Evolutionary conservation across 2,888 invertebrate species (phyloP).

Genomic region (Caenorhabditis sp.): DNA sequence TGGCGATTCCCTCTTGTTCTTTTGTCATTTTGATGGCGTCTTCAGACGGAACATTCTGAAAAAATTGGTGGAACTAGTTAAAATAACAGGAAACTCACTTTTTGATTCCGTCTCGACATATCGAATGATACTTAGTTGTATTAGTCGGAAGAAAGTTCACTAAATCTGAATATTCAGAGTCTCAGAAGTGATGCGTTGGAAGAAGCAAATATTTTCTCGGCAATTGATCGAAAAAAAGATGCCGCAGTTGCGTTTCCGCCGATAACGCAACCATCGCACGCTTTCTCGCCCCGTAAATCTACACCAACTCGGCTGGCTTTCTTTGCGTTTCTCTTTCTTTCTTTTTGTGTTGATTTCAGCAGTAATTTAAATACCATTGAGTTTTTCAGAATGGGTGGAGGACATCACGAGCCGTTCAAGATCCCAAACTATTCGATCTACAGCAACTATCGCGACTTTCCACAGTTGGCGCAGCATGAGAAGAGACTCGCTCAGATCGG

Average conservation of each 20-base stretch:
- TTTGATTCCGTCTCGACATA: slow-evolving; percentile 58
- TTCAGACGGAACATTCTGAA: slow-evolving; percentile 44
- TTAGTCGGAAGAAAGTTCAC: not conserved
- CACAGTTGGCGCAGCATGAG: slow-evolving; percentile 80
- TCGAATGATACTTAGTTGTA: not conserved
- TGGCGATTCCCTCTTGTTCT: slow-evolving; percentile 92
- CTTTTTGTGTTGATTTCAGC: not conserved
- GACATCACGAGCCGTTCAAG: slow-evolving; percentile 79
- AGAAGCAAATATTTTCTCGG: slow-evolving; percentile 31
- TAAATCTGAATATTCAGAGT: slow-evolving; percentile 13
- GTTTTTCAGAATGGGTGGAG: slow-evolving; percentile 73
- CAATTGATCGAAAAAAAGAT: slow-evolving; percentile 52
- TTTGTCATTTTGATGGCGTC: slow-evolving; percentile 63
- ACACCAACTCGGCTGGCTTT: slow-evolving; percentile 50
- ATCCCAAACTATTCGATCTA: slow-evolving; percentile 81
- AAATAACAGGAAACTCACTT: slow-evolving; percentile 45
- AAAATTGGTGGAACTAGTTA: too few species aligned
- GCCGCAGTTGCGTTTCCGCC: slow-evolving; percentile 48
- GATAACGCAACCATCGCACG: slow-evolving; percentile 38
- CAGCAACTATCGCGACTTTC: slow-evolving; percentile 78
- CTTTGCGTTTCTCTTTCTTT: slow-evolving; percentile 23
- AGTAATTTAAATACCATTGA: not conserved
- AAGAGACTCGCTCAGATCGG: slow-evolving; percentile 80
- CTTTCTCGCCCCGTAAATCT: slow-evolving; percentile 51
- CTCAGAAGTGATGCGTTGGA: slow-evolving; percentile 49